These are phyloP conservation scores for Telenomus remus DNA, from an alignment of 1,140 invertebrate genomes.

Conservation along the genomic window DNA sequence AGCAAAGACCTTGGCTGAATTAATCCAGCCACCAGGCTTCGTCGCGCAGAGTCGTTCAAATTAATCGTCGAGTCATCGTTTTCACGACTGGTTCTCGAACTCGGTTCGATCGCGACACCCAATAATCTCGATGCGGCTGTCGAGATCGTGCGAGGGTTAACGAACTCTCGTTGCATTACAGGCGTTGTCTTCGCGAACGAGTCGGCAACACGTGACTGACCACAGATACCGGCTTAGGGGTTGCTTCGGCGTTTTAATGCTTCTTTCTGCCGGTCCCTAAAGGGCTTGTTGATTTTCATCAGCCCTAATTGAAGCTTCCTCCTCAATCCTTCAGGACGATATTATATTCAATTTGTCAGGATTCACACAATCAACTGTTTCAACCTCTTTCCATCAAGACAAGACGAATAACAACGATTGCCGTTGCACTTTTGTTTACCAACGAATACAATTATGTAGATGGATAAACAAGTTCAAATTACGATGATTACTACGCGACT, in stretches of 20 bases:
- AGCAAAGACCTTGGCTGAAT: constrained; percentile 44
- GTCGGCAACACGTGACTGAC: constrained; percentile 52
- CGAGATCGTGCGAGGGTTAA: constrained; percentile 48
- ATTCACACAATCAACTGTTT: too few species aligned
- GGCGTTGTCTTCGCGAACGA: constrained; percentile 50
- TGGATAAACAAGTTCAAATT: too few species aligned
- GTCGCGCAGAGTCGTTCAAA: constrained; percentile 49
- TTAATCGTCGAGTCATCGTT: constrained; percentile 56
- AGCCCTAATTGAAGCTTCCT: constrained; percentile 10
- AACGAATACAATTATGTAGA: too few species aligned
- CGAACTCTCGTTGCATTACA: constrained; percentile 53
- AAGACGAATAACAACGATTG: too few species aligned
- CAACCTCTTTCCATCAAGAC: too few species aligned
- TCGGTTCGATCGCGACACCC: constrained; percentile 55
- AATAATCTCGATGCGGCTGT: constrained; percentile 55
- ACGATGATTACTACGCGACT: too few species aligned
- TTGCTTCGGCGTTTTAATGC: constrained; percentile 54
- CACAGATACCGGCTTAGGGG: constrained; percentile 56
- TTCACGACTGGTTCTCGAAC: constrained; percentile 57
- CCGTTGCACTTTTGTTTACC: too few species aligned
- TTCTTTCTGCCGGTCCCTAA: constrained; percentile 43
- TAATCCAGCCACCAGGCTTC: constrained; percentile 45
- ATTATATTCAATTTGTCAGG: background rate
- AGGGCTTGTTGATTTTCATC: constrained; percentile 22
- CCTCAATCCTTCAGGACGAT: background rate